Evolutionary conservation across 1,140 invertebrate genomes (phyloP), one percentile per base, ranked within the genome.

Genomic region (Apocrypta bakeri): DNA sequence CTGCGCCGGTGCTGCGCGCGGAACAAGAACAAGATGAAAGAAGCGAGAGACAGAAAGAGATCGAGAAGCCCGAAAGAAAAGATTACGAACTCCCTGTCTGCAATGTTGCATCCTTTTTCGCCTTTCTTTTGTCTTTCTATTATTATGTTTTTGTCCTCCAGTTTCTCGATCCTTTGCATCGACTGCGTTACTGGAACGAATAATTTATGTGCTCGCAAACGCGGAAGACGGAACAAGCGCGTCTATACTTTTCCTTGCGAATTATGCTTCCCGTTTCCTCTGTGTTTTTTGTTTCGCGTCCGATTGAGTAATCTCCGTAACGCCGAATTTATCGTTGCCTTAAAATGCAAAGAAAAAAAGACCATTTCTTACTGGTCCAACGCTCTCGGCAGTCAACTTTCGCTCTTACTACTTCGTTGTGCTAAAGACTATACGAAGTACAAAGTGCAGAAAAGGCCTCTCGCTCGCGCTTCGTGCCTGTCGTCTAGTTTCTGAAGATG

Each of bases 1-100:
- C 71, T 40, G 17, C 27, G 63, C 48, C 48, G 48, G 48, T 25
- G 63, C 63, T 25, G 17, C 37, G 17, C 37, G 69, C 33, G 71
- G 17, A 48, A 48, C 71, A 73, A 73, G 71, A 73, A n/a, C 17
- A 73, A 40, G 75, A 40, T 29, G 33, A 37, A 29, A 33, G 61
- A n/a, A n/a, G n/a, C n/a, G n/a, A n/a, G n/a, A 37, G 27, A 48
- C 37, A 48, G 72, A 48, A 40, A 48, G 21, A 48, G 40, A 48
- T 37, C 1, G 37, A 17, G 37, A 73, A 1, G 63, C 8, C 25
- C 17, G 63, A 1, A 66, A 56, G 48, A 21, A n/a, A 21, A 56
- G 17, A 56, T 48, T 48, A 21, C 42, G 14, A 4, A 21, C 14
- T 27, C 24, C 61, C 14, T 61, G 2, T 61, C 56, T 63, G 21